A percentile compares a stretch with the other conserved stretches of the same genome.
These are phyloP conservation scores for Cryptoleucopteryx plumbea DNA, from an alignment of 2,113 vertebrate genomes.

Conservation along the genomic window DNA sequence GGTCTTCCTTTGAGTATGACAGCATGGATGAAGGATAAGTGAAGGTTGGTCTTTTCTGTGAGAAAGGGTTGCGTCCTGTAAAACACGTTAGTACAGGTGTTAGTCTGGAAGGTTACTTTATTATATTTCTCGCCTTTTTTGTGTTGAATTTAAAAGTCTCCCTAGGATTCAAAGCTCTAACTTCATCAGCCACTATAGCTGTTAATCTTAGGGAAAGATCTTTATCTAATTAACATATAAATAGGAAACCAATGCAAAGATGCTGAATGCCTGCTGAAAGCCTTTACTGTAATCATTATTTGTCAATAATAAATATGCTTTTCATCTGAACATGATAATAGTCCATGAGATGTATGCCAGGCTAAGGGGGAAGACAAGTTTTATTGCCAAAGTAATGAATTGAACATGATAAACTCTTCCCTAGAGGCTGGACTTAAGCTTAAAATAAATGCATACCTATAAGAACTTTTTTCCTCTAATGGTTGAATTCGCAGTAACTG, in stretches of 20 bases:
- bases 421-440: not conserved
- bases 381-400: not conserved
- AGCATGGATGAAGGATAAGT: not conserved
- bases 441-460: not conserved
- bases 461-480: not conserved
- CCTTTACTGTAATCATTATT: not conserved
- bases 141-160: not conserved
- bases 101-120: not conserved
- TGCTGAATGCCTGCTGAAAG: not conserved
- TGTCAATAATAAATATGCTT: not conserved
- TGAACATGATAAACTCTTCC: not conserved
- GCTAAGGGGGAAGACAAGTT: not conserved
- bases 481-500: not conserved
- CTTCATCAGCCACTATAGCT: not conserved
- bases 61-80: not conserved
- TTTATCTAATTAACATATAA: too few relatives aligned
- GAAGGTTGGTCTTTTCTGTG: not conserved
- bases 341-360: not conserved
- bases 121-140: not conserved
- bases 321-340: not conserved
- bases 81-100: not conserved
- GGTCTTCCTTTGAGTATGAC: not conserved
- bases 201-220: not conserved
- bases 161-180: not conserved
- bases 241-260: not conserved